Percentiles rank a stretch among this genome's conserved stretches.
phyloP scores from a whole-genome alignment of 2,797 vertebrate genomes.

The Bovichtus diacanthus region DNA sequence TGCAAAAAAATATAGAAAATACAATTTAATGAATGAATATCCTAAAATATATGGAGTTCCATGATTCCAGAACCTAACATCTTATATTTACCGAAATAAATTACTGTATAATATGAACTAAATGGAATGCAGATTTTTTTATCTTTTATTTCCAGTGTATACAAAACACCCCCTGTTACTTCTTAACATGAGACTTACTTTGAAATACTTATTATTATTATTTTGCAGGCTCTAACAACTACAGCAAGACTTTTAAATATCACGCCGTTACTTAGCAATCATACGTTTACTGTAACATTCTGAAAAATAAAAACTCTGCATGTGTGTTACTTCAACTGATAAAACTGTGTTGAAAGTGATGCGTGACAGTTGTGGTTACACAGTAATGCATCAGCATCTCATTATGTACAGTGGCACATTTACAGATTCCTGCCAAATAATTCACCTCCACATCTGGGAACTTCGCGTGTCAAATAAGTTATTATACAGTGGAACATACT shows the following conservation, averaged over 20 bases:
- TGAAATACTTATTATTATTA: not conserved
- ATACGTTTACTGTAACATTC: not conserved
- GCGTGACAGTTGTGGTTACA: not conserved
- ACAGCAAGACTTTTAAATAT: not conserved
- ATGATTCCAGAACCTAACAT: not conserved
- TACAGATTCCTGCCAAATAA: not conserved
- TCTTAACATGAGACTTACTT: not conserved
- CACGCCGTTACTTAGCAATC: not conserved
- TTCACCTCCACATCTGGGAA: not conserved
- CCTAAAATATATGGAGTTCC: not conserved
- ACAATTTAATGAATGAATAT: not conserved
- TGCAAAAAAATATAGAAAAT: not conserved
- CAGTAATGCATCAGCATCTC: not conserved
- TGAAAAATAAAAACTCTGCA: not conserved
- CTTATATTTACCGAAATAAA: not conserved
- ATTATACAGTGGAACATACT: not conserved
- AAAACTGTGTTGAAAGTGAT: not conserved
- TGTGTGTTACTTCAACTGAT: not conserved
- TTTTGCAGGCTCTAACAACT: not conserved
- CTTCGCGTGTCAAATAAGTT: not conserved
- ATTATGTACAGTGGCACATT: not conserved
- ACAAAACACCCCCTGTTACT: too few species aligned
- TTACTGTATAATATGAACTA: not conserved
- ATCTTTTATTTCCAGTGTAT: not conserved
- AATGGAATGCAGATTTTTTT: not conserved